These are phyloP conservation scores for Thryonomys swinderianus DNA, from an alignment of 2,113 vertebrate genomes.

Conservation along the genomic window DNA sequence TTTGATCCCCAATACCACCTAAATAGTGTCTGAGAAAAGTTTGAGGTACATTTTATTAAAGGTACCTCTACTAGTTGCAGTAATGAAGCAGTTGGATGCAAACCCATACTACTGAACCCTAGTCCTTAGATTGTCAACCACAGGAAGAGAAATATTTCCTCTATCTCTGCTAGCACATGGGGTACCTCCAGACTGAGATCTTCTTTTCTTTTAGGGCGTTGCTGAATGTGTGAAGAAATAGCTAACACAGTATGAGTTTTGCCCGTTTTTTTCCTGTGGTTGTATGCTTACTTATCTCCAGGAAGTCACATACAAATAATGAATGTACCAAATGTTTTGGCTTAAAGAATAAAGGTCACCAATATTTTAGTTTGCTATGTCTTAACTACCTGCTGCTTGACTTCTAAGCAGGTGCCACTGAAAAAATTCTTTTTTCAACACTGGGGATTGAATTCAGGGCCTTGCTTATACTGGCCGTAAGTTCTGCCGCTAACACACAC, in stretches of 20 bases:
- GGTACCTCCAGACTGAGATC: background rate
- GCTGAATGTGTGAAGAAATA: slow-evolving; percentile 44
- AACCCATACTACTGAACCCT: background rate
- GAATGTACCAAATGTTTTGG: slow-evolving; percentile 11
- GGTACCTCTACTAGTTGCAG: background rate
- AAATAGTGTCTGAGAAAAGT: background rate
- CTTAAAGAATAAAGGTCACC: background rate
- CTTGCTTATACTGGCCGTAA: background rate
- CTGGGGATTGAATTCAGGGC: background rate
- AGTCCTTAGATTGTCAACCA: background rate
- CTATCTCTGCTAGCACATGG: background rate
- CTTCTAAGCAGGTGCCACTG: background rate
- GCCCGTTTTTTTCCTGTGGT: background rate
- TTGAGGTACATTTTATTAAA: background rate
- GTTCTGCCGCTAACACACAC: background rate
- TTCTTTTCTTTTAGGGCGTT: slow-evolving; percentile 17
- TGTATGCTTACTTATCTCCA: background rate
- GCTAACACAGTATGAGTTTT: background rate
- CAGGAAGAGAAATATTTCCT: background rate
- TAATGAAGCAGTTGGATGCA: background rate
- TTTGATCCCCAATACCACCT: background rate
- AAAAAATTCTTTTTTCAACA: background rate
- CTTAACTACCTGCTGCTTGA: background rate
- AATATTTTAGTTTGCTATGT: background rate
- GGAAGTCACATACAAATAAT: background rate